phyloP scores from a whole-genome alignment of 2,888 invertebrate species.

The Andrena marginata region DNA sequence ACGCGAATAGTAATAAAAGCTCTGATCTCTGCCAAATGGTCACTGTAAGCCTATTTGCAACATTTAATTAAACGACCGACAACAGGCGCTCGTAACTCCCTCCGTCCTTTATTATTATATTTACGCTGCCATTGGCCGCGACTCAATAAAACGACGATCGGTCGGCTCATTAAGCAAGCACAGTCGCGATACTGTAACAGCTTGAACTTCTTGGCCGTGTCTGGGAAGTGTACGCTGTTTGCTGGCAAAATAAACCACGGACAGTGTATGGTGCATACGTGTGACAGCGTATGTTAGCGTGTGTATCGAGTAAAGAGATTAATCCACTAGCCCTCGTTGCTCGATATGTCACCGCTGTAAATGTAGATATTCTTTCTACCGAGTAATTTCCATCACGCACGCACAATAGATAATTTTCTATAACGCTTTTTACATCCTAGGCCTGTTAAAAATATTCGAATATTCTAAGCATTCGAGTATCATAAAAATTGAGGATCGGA shows the following conservation, averaged over 20 bases:
- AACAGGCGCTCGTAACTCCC: constrained; percentile 29
- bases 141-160: constrained; percentile 77
- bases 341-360: constrained; percentile 45
- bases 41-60: constrained; percentile 17
- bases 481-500: too few species aligned
- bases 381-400: constrained; percentile 46
- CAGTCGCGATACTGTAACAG: constrained; percentile 66
- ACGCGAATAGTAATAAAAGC: constrained; percentile 2
- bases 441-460: too few species aligned
- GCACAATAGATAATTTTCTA: constrained; percentile 9
- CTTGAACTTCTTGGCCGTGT: constrained; percentile 26
- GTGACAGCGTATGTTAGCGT: constrained; percentile 30
- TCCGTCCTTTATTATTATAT: constrained; percentile 33
- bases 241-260: constrained; percentile 64
- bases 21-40: neutral
- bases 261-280: neutral
- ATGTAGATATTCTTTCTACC: constrained; percentile 57
- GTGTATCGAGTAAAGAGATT: constrained; percentile 60
- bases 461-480: too few species aligned
- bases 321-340: constrained; percentile 49
- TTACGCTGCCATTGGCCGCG: constrained; percentile 58
- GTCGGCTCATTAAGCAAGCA: constrained; percentile 76
- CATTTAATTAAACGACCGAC: constrained; percentile 58
- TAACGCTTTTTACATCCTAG: neutral
- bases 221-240: constrained; percentile 26